phyloP scores from a whole-genome alignment of 2,113 vertebrate species.

The Plestiodon gilberti region DNA sequence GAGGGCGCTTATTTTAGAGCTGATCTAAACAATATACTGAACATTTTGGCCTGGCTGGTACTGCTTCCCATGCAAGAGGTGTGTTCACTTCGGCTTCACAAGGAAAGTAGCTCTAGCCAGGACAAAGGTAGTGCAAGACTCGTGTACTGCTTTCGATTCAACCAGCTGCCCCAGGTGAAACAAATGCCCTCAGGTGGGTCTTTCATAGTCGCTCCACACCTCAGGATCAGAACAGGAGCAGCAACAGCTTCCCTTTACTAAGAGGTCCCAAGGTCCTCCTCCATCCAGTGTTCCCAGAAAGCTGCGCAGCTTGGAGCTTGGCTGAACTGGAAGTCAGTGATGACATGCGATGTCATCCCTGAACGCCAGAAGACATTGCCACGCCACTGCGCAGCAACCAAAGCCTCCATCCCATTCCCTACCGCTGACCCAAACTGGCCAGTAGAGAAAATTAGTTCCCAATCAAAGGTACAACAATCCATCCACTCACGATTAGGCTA shows the following conservation, averaged over 20 bases:
- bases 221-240: neutral
- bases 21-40: neutral
- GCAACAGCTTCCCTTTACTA: neutral
- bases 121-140: neutral
- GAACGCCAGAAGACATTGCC: too few relatives aligned
- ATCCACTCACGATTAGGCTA: too few relatives aligned
- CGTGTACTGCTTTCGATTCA: neutral
- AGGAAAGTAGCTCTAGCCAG: neutral
- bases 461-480: too few relatives aligned
- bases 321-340: too few relatives aligned
- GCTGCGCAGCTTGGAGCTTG: too few relatives aligned
- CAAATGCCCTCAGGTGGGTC: neutral
- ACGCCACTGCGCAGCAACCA: too few relatives aligned
- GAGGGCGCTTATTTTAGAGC: neutral
- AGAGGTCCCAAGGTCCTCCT: neutral
- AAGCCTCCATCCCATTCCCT: neutral
- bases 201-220: neutral
- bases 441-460: too few relatives aligned
- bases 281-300: too few relatives aligned
- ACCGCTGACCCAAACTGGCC: neutral
- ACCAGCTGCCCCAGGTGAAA: neutral
- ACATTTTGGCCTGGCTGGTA: neutral
- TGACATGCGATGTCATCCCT: too few relatives aligned
- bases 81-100: neutral
- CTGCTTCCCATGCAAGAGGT: neutral